These are phyloP conservation scores for Neodiprion lecontei DNA, from an alignment of 1,140 invertebrate species.

Conservation along the genomic window DNA sequence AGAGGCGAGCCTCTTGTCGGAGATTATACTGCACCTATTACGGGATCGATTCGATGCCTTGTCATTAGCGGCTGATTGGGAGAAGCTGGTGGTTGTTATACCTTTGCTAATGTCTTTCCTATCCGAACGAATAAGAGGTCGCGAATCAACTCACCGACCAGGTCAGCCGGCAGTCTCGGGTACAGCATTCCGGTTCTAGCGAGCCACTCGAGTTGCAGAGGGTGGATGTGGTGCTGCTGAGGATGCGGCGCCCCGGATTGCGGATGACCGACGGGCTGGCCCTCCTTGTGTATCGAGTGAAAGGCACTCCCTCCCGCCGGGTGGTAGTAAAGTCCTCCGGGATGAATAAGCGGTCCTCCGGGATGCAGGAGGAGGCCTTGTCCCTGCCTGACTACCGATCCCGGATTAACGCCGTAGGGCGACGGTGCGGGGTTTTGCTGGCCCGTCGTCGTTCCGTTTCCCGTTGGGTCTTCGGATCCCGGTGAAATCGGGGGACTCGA, in stretches of 20 bases:
- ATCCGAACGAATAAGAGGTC: too few relatives aligned
- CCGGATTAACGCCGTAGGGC: slow-evolving; percentile 37
- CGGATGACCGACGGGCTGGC: slow-evolving; percentile 46
- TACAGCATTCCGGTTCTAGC: slow-evolving; percentile 86
- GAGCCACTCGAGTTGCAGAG: slow-evolving; percentile 84
- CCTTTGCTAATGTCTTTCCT: too few relatives aligned
- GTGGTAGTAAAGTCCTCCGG: slow-evolving; percentile 54
- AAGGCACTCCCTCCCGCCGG: slow-evolving; percentile 56
- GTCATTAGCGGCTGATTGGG: too few relatives aligned
- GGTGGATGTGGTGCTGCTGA: slow-evolving; percentile 70
- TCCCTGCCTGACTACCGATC: slow-evolving; percentile 44
- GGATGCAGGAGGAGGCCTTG: slow-evolving; percentile 52
- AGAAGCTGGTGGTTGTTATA: too few relatives aligned
- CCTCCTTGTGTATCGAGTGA: slow-evolving; percentile 59
- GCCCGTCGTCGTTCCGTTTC: slow-evolving; percentile 30
- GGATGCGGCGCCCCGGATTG: slow-evolving; percentile 47
- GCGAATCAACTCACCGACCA: slow-evolving; percentile 57
- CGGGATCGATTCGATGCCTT: too few relatives aligned
- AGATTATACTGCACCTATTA: too few relatives aligned
- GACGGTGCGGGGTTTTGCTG: slow-evolving; percentile 32
- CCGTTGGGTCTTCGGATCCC: slow-evolving; percentile 50
- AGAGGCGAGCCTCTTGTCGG: too few relatives aligned
- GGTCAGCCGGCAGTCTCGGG: slow-evolving; percentile 75
- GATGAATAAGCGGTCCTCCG: slow-evolving; percentile 50
- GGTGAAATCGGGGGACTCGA: slow-evolving; percentile 57